Percentiles rank a stretch among this genome's conserved stretches.
These are phyloP conservation scores for Thomomys bottae DNA, from an alignment of 2,113 vertebrate species.

Conservation along the genomic window DNA sequence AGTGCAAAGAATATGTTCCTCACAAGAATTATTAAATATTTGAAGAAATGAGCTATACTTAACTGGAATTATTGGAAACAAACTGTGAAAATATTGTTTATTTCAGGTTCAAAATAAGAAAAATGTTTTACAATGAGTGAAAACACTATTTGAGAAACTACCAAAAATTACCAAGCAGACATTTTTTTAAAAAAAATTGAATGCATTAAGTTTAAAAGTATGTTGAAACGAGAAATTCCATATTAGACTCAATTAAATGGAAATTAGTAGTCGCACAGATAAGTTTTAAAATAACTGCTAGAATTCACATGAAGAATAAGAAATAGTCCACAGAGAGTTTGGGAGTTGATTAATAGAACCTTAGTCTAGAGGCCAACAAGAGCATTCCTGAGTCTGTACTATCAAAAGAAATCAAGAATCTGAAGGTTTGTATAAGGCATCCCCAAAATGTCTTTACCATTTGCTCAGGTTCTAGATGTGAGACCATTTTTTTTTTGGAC, in stretches of 20 bases:
- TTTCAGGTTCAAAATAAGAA: not conserved
- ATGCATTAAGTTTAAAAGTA: not conserved
- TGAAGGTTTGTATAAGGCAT: not conserved
- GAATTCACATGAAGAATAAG: not conserved
- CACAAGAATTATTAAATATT: not conserved
- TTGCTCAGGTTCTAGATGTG: not conserved
- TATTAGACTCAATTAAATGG: not conserved
- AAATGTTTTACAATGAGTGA: not conserved
- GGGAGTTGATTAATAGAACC: too few species aligned
- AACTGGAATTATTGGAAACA: not conserved
- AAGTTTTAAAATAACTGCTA: not conserved
- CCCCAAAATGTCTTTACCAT: not conserved
- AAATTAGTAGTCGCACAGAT: not conserved
- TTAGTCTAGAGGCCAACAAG: too few species aligned
- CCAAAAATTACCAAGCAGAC: not conserved
- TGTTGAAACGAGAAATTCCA: not conserved
- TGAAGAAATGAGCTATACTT: not conserved
- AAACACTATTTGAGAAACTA: not conserved
- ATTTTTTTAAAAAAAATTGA: not conserved
- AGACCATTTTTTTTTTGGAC: not conserved
- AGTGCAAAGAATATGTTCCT: not conserved
- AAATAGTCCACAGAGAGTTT: not conserved
- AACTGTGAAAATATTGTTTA: not conserved
- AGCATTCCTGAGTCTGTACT: not conserved
- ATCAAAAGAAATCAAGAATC: conserved; percentile 22